phyloP scores from a whole-genome alignment of 2,113 vertebrate species.

The Phylloscopus whistleri region DNA sequence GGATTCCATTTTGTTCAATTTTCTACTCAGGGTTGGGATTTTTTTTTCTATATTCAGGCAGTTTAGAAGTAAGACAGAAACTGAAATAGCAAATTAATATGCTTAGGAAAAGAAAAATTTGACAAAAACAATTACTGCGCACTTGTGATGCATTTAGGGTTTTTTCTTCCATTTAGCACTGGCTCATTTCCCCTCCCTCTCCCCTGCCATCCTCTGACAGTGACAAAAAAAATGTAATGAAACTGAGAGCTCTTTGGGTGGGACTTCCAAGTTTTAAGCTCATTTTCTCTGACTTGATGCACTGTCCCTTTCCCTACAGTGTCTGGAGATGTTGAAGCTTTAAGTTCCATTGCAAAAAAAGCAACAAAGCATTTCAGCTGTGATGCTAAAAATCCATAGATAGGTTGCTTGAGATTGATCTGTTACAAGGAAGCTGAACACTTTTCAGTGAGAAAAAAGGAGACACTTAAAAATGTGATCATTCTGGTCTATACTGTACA shows the following conservation, averaged over 20 bases:
- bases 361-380: conserved; percentile 18
- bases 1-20: conserved; percentile 39
- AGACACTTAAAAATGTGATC: neutral
- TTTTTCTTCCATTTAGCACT: conserved; percentile 28
- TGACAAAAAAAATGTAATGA: neutral
- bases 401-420: neutral
- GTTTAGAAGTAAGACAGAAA: conserved; percentile 11
- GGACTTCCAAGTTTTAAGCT: conserved; percentile 18
- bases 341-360: conserved; percentile 27
- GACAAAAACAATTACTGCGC: conserved; percentile 35
- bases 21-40: neutral
- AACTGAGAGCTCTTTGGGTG: conserved; percentile 31
- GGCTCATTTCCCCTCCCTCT: neutral
- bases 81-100: conserved; percentile 46
- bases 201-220: neutral
- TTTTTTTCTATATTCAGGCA: neutral
- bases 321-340: neutral
- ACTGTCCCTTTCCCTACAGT: neutral
- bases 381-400: conserved; percentile 19
- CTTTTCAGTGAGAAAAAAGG: neutral
- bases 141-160: neutral
- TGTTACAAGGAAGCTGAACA: neutral
- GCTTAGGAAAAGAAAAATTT: neutral
- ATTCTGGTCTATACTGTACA: neutral
- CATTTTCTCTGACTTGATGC: neutral